Base-by-base conservation (phyloP, 2,888 invertebrate genomes). In the Cylindroiulus punctatus region DNA sequence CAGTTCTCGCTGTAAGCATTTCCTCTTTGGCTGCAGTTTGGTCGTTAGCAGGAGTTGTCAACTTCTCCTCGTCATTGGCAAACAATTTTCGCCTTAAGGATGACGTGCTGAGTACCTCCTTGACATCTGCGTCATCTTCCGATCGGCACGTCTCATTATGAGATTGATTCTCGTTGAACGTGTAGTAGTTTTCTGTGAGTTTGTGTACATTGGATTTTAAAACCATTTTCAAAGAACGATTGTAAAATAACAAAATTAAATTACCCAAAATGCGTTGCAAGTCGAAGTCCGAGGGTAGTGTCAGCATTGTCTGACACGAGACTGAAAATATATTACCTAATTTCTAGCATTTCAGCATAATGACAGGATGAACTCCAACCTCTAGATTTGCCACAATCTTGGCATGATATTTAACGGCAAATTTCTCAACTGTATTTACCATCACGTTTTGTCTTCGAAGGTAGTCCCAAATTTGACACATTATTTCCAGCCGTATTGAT, bases 51-150 rank as follows among this genome's bases (percentile, higher is more conserved):
- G 65, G 65, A 65, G 10, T 26, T 0, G 26, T 3, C 65, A 0
- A 10, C 4, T 47, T 12, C 22, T 84, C 26, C 32, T 84, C 84
- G 17, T 84, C 84, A 30, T 47, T 84, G 10, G 84, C 84, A 84
- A 84, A 84, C 10, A 84, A 14, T 84, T 84, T 84, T 52, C 84
- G 22, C n/a, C 84, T n/a, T 47, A 84, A 52, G 10, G 84, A 84
- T 32, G 84, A 84, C 32, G 30, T 44, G 44, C 84, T 84, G 5
- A 84, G 44, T 17, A 44, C 47, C 44, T 84, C 84, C 26, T 52
- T 84, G 19, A 30, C 44, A 44, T 84, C 84, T 22, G 1, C 26
- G 0, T 84, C 84, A 22, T 47, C 44, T 47, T 44, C 44, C 17
- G 40, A 40, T 8, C 47, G 4, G 12, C 44, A 4, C 19, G 42